Conservation (phyloP, 2,797 vertebrate species). For the Percopsis omiscomaycus region DNA sequence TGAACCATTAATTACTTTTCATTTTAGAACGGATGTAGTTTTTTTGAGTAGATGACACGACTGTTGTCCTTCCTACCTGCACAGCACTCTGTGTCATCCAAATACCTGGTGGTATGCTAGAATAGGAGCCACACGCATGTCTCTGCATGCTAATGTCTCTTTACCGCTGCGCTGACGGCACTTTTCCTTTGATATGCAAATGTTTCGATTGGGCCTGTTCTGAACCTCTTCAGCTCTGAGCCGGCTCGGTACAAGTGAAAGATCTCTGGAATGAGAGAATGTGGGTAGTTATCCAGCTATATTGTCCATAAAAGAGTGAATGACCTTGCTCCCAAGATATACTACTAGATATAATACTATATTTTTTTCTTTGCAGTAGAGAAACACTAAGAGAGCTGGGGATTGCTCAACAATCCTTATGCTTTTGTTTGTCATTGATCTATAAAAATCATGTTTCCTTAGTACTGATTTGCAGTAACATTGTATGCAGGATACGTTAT, state of each 20-base stretch:
- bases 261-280: constrained; percentile 64
- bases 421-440: constrained; percentile 66
- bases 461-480: constrained; percentile 35
- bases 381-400: constrained; percentile 34
- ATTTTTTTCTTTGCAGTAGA: constrained; percentile 30
- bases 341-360: constrained; percentile 35
- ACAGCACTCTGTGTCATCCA: constrained; percentile 33
- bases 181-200: constrained; percentile 77
- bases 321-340: constrained; percentile 36
- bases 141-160: constrained; percentile 62
- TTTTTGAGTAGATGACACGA: constrained; percentile 8
- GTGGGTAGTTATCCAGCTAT: constrained; percentile 14
- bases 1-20: background rate
- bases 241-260: constrained; percentile 44
- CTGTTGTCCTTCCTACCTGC: constrained; percentile 25
- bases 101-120: constrained; percentile 35
- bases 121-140: constrained; percentile 43
- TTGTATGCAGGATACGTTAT: constrained; percentile 1
- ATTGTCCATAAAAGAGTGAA: constrained; percentile 55
- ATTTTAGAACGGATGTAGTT: background rate
- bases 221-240: constrained; percentile 53
- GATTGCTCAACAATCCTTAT: constrained; percentile 41
- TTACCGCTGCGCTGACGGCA: constrained; percentile 59
- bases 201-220: constrained; percentile 53
- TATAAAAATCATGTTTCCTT: constrained; percentile 49